Base-by-base conservation (phyloP, 2,113 vertebrate genomes). In the Dipodomys stephensi region DNA sequence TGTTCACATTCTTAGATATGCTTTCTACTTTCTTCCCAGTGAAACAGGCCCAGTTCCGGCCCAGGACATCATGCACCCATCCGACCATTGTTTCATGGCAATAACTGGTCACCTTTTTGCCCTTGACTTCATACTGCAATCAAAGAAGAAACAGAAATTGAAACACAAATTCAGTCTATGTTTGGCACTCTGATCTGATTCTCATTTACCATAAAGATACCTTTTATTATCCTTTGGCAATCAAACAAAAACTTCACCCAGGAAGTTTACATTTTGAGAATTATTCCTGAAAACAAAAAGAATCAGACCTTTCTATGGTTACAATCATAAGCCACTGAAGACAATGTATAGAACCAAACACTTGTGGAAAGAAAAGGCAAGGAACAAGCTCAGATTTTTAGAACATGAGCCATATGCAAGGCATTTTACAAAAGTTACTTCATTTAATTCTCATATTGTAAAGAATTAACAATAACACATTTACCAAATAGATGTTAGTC, bases 21-120 rank as follows among this genome's bases (percentile, higher is more conserved):
- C 97, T 73, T 0, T 97, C 97, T 39, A 98, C 93, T 89, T 98
- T 99, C 92, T 97, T 99, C 49, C 99, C 99, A 0, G 95, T 96
- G 91, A 99, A 99, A 96, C 99, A 99, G 32, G 98, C 99, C 99
- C 99, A 99, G 92, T 99, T 99, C 91, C 96, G 98, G 22, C 99
- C 99, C 96, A 99, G 97, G 2, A 99, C 98, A 72, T 99, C 99
- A 62, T 99, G 99, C 3, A 99, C 99, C 99, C 99, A 99, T 60
- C 99, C 99, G 1, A 98, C 98, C 6, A 99, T 91, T 0, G 99
- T 99, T 96, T 99, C 99, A 15, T 99, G 98, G 96, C 99, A 99
- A 93, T 99, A 99, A 94, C 99, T 99, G 94, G 98, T 99, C 72
- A 99, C 98, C 23, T 97, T 97, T 1, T 67, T 19, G 27, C 98